phyloP scores from a whole-genome alignment of 2,888 invertebrate genomes.

The Onchidella celtica region DNA sequence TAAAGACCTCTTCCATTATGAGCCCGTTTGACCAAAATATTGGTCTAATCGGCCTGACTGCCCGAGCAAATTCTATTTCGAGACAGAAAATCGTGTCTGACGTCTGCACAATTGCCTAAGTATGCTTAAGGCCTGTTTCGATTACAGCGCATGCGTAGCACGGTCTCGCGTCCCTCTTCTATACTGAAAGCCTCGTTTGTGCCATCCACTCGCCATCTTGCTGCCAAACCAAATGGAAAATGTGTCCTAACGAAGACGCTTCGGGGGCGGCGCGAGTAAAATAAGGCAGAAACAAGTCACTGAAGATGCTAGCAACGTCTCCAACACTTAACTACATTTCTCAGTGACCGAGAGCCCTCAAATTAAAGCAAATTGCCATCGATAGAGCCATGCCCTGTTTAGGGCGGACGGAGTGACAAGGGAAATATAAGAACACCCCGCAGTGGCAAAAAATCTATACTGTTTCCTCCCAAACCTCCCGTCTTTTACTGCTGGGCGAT shows the following conservation, averaged over 20 bases:
- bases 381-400: slow-evolving; percentile 11
- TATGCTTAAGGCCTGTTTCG: slow-evolving; percentile 54
- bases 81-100: slow-evolving; percentile 47
- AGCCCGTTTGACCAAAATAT: slow-evolving; percentile 53
- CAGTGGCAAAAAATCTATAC: not conserved
- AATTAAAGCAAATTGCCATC: slow-evolving; percentile 45
- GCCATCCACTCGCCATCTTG: slow-evolving; percentile 51
- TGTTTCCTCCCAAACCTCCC: slow-evolving; percentile 4
- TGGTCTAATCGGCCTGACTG: slow-evolving; percentile 52
- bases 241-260: slow-evolving; percentile 38
- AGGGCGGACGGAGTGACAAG: not conserved
- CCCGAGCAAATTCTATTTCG: slow-evolving; percentile 50
- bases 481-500: slow-evolving; percentile 39
- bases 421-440: not conserved
- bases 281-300: slow-evolving; percentile 45
- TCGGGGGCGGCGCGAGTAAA: slow-evolving; percentile 26
- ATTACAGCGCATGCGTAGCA: slow-evolving; percentile 40
- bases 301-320: slow-evolving; percentile 44
- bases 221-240: slow-evolving; percentile 44
- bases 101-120: slow-evolving; percentile 53
- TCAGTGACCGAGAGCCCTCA: slow-evolving; percentile 18
- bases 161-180: not conserved
- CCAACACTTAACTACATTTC: slow-evolving; percentile 51
- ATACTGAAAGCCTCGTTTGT: slow-evolving; percentile 24
- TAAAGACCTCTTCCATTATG: slow-evolving; percentile 48